Evolutionary conservation across 2,797 vertebrate genomes (phyloP).

Genomic region (Coilia nasus): DNA sequence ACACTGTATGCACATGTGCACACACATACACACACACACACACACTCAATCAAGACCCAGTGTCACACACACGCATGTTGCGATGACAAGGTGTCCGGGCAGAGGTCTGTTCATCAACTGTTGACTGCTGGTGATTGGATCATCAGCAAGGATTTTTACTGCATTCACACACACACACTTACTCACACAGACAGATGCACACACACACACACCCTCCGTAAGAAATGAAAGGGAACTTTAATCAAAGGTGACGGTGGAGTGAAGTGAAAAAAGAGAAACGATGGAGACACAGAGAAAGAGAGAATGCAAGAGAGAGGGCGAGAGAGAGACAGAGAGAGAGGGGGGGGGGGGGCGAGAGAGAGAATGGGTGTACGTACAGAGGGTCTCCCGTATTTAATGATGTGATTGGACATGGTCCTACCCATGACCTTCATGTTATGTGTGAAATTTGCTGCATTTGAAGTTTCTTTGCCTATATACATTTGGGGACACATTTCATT

Average conservation of each 20-base stretch:
- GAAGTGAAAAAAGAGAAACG: not conserved
- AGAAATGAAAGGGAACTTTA: conserved; percentile 41
- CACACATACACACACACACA: conserved; percentile 1
- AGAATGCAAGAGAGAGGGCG: too few species aligned
- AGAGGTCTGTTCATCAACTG: not conserved
- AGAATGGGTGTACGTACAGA: not conserved
- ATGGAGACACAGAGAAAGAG: not conserved
- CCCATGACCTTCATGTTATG: too few species aligned
- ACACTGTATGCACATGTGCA: conserved; percentile 20
- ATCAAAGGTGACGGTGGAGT: conserved; percentile 46
- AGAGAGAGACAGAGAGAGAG: not conserved
- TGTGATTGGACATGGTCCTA: too few species aligned
- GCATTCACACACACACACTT: not conserved
- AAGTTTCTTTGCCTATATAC: too few species aligned
- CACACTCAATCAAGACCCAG: not conserved
- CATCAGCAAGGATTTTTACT: not conserved
- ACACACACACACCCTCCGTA: conserved; percentile 6
- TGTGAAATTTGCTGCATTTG: too few species aligned
- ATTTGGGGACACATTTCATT: too few species aligned
- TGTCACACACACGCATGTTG: not conserved
- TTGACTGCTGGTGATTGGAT: not conserved
- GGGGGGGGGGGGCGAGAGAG: not conserved
- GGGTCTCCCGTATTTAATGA: too few species aligned
- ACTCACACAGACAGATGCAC: conserved; percentile 5
- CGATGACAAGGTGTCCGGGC: not conserved